Evolutionary conservation across 92 coral and sea anemone genomes (phyloP), one percentile per base, ranked within the genome.

Genomic region (Pocillopora grandis): DNA sequence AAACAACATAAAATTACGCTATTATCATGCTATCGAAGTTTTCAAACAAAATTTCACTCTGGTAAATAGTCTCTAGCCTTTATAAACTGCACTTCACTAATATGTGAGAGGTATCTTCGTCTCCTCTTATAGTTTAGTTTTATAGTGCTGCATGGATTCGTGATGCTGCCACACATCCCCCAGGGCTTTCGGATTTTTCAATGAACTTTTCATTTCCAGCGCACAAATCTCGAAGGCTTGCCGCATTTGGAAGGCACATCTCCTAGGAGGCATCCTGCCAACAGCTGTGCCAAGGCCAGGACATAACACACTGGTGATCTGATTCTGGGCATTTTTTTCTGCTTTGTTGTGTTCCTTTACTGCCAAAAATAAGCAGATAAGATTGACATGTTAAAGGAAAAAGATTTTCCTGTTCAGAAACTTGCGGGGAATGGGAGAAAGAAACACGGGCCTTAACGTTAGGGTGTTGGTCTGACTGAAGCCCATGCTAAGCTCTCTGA

Each of bases 251-350:
- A 71, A 63, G 64, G 97, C 97, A 66, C 91, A 83, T 84, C 92
- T 81, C 77, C 77, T 80, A 69, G 64, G 65, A 21, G 88, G 90
- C 94, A 93, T 91, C 79, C 75, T 78, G 60, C 97, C 94, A 16
- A 84, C 89, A 9, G 91, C 87, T 48, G 97, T 93, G 16, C 92
- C 90, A 78, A 93, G 88, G 14, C 97, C 97, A 31, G 97, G 97
- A 69, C 97, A 93, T 9, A 93, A 76, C 63, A 91, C 97, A 73
- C 92, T 93, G 55, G 62, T 68, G 77, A 91, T 93, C 31, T 86
- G 85, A 23, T 71, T 90, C 74, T 86, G 86, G 16, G 20, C 0
- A 49, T 49, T 65, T 48, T 73, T 15, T 57, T 19, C 73, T 21
- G 80, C 16, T 21, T 65, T 21, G 57, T 92, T 92, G 74, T 92